Evolutionary conservation across 1,140 invertebrate genomes (phyloP), one percentile per base, ranked within the genome.

Genomic region (Coelopa frigida): DNA sequence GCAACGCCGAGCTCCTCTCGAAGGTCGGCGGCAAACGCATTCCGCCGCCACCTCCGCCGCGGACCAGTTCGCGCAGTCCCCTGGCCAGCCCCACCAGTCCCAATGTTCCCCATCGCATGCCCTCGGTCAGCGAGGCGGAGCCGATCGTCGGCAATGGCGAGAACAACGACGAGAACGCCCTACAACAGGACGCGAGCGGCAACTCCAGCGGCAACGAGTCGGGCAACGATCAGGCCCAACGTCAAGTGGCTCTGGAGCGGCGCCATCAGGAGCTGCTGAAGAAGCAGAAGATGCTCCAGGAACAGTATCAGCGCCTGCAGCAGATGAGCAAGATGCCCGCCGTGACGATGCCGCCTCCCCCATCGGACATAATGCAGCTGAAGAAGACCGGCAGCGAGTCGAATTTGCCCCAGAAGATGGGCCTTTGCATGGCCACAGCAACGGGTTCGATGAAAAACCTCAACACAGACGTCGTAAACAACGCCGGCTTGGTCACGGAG

Each of bases 341-440:
- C 10, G 78, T 83, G 2, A 77, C 79, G 0, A 63, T 79, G 24
- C 79, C 79, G 38, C 76, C 78, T 22, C 17, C 15, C 15, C 21
- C 31, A 44, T 21, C 10, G 15, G 72, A 76, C 15, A 76, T 79
- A 32, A 76, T 78, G 51, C 76, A 78, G 44, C 69, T 91, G 5
- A 91, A 92, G 67, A 90, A 90, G 61, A 89, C 87, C 0, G 88
- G 88, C n/a, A 89, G 84, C 54, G 89, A 92, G 61, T 87, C 86
- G 18, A 92, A 92, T 65, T 71, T 93, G 4, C 70, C 90, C 15
- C 81, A 82, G n/a, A 91, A 90, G 61, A 84, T 90, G 78, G 85
- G 67, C n/a, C n/a, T n/a, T n/a, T n/a, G 86, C 5, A 81, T 80
- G 39, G 65, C 85, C 49, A 75, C 78, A 12, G 75, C 74, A 32